Conservation (phyloP, 2,888 invertebrate genomes). For the Ichneumoninae sp. region DNA sequence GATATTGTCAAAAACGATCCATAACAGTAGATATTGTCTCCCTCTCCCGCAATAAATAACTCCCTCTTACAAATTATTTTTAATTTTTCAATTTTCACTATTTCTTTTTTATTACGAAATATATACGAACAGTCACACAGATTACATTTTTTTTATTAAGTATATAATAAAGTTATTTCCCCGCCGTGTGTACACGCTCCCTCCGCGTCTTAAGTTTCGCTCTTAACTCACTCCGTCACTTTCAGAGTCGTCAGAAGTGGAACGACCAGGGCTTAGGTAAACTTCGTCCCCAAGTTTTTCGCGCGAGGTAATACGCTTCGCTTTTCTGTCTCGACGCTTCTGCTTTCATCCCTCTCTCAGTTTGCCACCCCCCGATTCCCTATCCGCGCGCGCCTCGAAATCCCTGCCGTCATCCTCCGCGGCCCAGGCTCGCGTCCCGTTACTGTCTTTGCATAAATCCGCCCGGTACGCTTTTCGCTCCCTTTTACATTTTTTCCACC, state of each 20-base stretch:
- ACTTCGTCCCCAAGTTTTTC: slow-evolving; percentile 36
- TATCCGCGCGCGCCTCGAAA: not conserved
- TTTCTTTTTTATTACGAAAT: not conserved
- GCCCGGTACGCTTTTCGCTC: slow-evolving; percentile 22
- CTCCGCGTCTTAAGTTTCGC: not conserved
- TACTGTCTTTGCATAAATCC: slow-evolving; percentile 37
- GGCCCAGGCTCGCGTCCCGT: slow-evolving; percentile 1
- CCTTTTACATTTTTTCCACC: not conserved
- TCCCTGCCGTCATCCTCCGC: not conserved
- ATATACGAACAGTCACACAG: not conserved
- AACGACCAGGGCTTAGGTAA: slow-evolving; percentile 46
- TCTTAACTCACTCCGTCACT: not conserved
- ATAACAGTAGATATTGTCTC: too few relatives aligned
- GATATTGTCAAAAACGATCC: too few relatives aligned
- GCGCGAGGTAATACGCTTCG: slow-evolving; percentile 40
- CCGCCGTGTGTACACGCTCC: not conserved
- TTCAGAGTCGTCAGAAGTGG: slow-evolving; percentile 22
- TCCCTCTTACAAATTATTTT: too few relatives aligned
- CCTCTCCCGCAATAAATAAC: too few relatives aligned
- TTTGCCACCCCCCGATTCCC: not conserved
- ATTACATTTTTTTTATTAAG: not conserved
- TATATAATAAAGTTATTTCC: not conserved
- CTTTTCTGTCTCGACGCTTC: slow-evolving; percentile 39
- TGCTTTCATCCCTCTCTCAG: slow-evolving; percentile 24
- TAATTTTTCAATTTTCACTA: not conserved